Conservation (phyloP, 2,888 invertebrate species). For the Liodrosophila aerea region DNA sequence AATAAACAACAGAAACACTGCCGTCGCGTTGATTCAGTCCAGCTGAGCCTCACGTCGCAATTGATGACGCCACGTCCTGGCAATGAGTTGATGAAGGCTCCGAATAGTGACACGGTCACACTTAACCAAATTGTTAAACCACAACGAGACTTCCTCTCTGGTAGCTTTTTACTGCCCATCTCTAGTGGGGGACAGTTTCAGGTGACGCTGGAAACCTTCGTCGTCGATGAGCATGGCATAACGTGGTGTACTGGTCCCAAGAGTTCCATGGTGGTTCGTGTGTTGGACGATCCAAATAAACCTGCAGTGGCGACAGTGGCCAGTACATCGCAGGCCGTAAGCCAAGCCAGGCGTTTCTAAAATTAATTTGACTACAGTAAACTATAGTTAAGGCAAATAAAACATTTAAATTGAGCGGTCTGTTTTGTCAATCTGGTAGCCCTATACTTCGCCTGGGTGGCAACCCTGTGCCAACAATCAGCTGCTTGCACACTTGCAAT, state of each 20-base stretch:
- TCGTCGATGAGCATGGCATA: constrained; percentile 91
- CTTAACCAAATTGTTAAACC: constrained; percentile 93
- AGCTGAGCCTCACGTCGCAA: constrained; percentile 87
- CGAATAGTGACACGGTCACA: constrained; percentile 82
- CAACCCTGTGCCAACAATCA: constrained; percentile 50
- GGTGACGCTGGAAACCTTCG: constrained; percentile 92
- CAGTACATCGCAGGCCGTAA: constrained; percentile 63
- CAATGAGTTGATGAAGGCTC: constrained; percentile 58
- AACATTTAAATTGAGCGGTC: constrained; percentile 14
- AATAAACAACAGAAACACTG: constrained; percentile 87
- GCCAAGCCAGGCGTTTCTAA: constrained; percentile 74
- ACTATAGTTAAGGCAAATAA: no score
- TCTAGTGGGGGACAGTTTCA: constrained; percentile 87
- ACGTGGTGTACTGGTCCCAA: constrained; percentile 96
- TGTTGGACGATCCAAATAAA: constrained; percentile 81
- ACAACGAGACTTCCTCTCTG: constrained; percentile 96
- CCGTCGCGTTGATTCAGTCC: constrained; percentile 88
- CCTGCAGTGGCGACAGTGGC: constrained; percentile 59
- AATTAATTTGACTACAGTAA: background rate
- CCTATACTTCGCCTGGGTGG: constrained; percentile 9
- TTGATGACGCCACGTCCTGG: constrained; percentile 83
- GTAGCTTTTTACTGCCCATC: constrained; percentile 90
- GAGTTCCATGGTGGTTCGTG: constrained; percentile 83
- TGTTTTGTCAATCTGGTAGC: constrained; percentile 13
- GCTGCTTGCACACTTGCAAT: constrained; percentile 55